phyloP scores from a whole-genome alignment of 1,140 invertebrate species.

The Zaprionus inermis region DNA sequence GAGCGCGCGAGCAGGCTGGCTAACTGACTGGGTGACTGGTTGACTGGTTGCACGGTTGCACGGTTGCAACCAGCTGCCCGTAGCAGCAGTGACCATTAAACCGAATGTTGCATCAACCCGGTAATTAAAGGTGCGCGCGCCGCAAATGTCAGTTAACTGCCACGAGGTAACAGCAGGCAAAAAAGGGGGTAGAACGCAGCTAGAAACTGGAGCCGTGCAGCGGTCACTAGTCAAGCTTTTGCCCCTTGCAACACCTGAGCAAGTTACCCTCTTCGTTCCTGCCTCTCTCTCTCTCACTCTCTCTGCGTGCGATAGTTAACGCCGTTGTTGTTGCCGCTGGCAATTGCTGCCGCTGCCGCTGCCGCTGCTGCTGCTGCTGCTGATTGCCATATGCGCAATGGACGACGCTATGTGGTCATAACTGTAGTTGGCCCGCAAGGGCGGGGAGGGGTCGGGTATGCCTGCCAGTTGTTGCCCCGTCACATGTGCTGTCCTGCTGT shows the following conservation, averaged over 20 bases:
- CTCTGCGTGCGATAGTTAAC: constrained; percentile 60
- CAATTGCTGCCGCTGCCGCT: constrained; percentile 45
- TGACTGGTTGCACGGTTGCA: constrained; percentile 19
- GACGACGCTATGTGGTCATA: constrained; percentile 69
- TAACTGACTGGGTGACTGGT: not conserved
- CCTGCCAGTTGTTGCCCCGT: not conserved
- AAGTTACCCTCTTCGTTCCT: not conserved
- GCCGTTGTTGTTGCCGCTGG: constrained; percentile 58
- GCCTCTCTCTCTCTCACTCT: not conserved
- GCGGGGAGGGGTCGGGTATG: not conserved
- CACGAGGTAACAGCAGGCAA: constrained; percentile 19
- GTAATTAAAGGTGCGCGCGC: constrained; percentile 74
- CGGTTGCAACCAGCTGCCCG: constrained; percentile 13
- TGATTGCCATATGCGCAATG: constrained; percentile 73
- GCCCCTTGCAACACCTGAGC: not conserved
- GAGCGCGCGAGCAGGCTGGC: too few species aligned
- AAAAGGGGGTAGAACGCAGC: constrained; percentile 7
- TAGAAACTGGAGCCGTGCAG: not conserved
- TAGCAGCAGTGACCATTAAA: constrained; percentile 60
- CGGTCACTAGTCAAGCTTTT: constrained; percentile 14
- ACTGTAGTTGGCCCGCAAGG: constrained; percentile 13
- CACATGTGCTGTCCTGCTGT: constrained; percentile 32
- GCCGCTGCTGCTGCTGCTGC: constrained; percentile 47
- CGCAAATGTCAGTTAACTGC: constrained; percentile 54
- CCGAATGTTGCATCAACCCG: constrained; percentile 65